Conservation (phyloP, 2,888 invertebrate genomes). For the Microplitis deprimator region DNA sequence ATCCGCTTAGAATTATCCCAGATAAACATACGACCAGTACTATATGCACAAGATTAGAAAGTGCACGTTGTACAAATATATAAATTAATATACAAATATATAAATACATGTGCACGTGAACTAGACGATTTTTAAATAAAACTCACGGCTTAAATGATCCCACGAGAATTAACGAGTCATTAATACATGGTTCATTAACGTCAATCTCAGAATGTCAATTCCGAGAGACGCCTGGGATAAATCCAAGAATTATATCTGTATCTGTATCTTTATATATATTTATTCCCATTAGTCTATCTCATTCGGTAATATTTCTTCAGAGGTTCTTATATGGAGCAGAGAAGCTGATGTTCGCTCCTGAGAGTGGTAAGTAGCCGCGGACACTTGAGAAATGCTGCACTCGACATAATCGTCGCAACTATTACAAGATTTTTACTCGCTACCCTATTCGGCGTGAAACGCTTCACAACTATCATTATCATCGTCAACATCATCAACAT, state of each 20-base stretch:
- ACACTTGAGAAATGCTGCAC: conserved; percentile 19
- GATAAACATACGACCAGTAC: not conserved
- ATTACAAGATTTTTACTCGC: conserved; percentile 34
- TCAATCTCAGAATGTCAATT: conserved; percentile 28
- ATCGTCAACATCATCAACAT: not conserved
- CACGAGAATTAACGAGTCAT: conserved; percentile 30
- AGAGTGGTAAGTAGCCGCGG: conserved; percentile 8
- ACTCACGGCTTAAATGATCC: not conserved
- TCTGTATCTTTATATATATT: not conserved
- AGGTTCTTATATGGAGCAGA: conserved; percentile 28
- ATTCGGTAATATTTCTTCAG: conserved; percentile 20
- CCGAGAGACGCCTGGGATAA: conserved; percentile 2
- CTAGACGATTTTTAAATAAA: conserved; percentile 1
- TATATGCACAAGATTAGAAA: conserved; percentile 27
- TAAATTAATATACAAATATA: not conserved
- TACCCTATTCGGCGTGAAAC: conserved; percentile 38
- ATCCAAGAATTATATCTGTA: conserved; percentile 10
- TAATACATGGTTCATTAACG: conserved; percentile 41
- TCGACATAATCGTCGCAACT: conserved; percentile 33
- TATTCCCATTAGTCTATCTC: not conserved
- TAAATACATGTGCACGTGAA: not conserved
- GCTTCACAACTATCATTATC: not conserved
- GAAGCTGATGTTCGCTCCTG: not conserved
- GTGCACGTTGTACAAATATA: not conserved
- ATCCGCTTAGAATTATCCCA: not conserved